phyloP scores from a whole-genome alignment of 2,888 invertebrate genomes.

The Eucriotettix oculatus region DNA sequence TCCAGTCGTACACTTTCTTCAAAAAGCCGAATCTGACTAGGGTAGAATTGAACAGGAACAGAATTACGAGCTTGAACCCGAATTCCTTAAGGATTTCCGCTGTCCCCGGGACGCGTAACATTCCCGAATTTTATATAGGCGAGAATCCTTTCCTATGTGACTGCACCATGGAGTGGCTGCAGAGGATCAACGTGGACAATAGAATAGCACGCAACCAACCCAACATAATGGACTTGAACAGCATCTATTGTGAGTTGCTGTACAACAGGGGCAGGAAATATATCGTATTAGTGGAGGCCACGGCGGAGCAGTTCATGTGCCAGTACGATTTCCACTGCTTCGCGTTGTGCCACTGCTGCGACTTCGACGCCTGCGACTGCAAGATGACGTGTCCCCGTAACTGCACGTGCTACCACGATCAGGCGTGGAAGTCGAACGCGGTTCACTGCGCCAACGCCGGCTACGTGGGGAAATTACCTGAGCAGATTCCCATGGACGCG shows the following conservation, averaged over 20 bases:
- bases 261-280: conserved; percentile 59
- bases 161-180: conserved; percentile 83
- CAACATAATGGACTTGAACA: conserved; percentile 63
- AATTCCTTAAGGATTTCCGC: conserved; percentile 60
- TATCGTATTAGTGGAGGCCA: conserved; percentile 60
- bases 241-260: conserved; percentile 63
- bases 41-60: conserved; percentile 66
- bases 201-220: conserved; percentile 57
- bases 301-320: conserved; percentile 69
- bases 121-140: conserved; percentile 70
- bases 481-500: conserved; percentile 78
- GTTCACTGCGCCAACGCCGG: conserved; percentile 64
- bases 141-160: conserved; percentile 78
- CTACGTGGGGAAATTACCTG: conserved; percentile 51
- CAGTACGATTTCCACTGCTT: conserved; percentile 74
- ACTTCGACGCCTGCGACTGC: conserved; percentile 83
- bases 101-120: conserved; percentile 49
- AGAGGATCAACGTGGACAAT: conserved; percentile 55
- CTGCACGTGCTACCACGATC: conserved; percentile 79
- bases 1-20: conserved; percentile 74
- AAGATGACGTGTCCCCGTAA: conserved; percentile 80
- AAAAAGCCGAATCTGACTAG: conserved; percentile 70
- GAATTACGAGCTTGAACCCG: conserved; percentile 56
- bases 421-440: conserved; percentile 71
- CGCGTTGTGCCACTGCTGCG: conserved; percentile 76